Evolutionary conservation across 2,797 vertebrate genomes (phyloP).

Genomic region (Sitta carolinensis): DNA sequence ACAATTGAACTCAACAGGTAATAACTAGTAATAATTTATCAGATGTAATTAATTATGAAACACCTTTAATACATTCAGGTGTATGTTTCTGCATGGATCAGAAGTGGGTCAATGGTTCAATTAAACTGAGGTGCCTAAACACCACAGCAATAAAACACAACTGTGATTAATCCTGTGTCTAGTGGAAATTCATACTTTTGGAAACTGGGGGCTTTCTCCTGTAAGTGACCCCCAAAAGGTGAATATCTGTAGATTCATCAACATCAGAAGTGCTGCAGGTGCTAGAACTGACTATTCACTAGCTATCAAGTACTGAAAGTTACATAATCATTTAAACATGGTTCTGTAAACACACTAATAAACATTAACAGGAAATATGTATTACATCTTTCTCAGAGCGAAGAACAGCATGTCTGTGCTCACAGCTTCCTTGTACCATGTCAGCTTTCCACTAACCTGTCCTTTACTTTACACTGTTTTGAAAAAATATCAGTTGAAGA

Average conservation of each 20-base stretch:
- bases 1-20: neutral
- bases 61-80: neutral
- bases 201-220: fast-evolving
- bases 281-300: neutral
- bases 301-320: neutral
- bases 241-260: neutral
- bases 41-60: neutral
- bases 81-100: neutral
- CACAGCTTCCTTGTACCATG: neutral
- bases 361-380: neutral
- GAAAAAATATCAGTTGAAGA: neutral
- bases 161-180: neutral
- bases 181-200: neutral
- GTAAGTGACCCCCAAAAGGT: neutral
- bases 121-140: neutral
- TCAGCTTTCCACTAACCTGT: neutral
- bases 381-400: neutral
- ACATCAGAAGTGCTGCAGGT: neutral
- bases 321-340: neutral
- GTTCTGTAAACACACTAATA: neutral
- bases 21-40: neutral
- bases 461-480: neutral
- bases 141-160: neutral
- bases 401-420: neutral
- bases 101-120: neutral